A percentile compares a stretch with the other conserved stretches of the same genome.
Conservation (phyloP, 2,888 invertebrate species). For the Aricia artaxerxes region DNA sequence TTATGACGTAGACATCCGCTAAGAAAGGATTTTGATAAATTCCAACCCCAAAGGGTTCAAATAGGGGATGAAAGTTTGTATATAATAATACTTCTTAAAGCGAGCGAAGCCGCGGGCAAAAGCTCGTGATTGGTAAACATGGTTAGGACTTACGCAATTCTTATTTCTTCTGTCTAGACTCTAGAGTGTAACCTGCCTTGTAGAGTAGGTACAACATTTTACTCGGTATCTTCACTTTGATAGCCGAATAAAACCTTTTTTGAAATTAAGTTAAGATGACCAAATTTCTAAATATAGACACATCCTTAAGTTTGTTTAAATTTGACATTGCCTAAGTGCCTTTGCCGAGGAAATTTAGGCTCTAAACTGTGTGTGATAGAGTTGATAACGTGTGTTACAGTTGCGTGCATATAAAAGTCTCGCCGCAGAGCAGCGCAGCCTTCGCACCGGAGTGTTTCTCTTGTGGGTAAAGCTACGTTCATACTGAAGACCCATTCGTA, state of each 20-base stretch:
- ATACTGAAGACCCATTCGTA: slow-evolving; percentile 39
- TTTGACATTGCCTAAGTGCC: slow-evolving; percentile 7
- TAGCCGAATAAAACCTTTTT: slow-evolving; percentile 15
- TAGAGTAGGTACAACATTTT: not conserved
- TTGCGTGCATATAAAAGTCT: slow-evolving; percentile 11
- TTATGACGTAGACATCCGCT: too few species aligned
- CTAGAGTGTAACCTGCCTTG: not conserved
- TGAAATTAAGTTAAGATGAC: slow-evolving; percentile 26
- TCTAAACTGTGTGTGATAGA: not conserved
- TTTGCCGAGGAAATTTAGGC: not conserved
- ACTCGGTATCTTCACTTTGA: not conserved
- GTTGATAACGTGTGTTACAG: not conserved
- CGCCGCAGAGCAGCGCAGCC: slow-evolving; percentile 46
- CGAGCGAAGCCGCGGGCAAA: too few species aligned
- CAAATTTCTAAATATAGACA: slow-evolving; percentile 26
- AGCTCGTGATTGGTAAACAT: not conserved
- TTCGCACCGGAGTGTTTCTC: slow-evolving; percentile 52
- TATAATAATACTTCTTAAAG: too few species aligned
- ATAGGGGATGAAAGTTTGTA: too few species aligned
- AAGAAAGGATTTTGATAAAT: too few species aligned
- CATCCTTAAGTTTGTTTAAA: slow-evolving; percentile 27
- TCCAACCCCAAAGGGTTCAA: too few species aligned
- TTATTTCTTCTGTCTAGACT: not conserved
- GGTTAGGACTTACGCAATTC: not conserved
- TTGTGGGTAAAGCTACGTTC: slow-evolving; percentile 46